Evolutionary conservation across 2,797 vertebrate genomes (phyloP), one percentile per base, ranked within the genome.

Genomic region (Notolabrus celidotus): DNA sequence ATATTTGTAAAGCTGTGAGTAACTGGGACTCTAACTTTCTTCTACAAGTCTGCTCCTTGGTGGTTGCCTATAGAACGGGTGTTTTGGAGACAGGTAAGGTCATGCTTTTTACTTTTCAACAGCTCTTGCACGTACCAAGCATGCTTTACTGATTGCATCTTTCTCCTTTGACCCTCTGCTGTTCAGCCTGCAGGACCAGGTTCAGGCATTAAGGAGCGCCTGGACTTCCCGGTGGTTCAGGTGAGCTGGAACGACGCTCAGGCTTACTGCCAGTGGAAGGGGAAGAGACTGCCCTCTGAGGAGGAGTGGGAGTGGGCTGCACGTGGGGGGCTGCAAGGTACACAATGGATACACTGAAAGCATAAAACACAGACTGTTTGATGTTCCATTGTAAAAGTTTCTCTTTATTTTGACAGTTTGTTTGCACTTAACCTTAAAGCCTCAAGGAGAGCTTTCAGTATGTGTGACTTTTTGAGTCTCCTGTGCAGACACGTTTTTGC

Each of bases 231-330:
- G 0, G 97, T 99, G 91, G 94, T 99, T 62, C 97, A 99, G 0
- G 96, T 98, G 84, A 99, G 98, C 94, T 99, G 97, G 98, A 98
- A 96, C 0, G 98, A 99, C 0, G 98, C 97, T 0, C 90, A 16
- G 67, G 94, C 94, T 0, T 99, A 95, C 86, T 99, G 97, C 54
- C 65, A 67, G 10, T 99, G 97, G 98, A 95, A 78, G 43, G 92
- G 92, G 63, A 96, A 95, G 82, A 93, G 96, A 56, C 93, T 99
- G 31, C 97, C 94, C 0, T 93, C 87, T 0, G 97, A 99, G 73
- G 96, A 96, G 58, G 97, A 99, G 86, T 99, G 98, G 97, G 98
- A 99, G 85, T 96, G 96, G 78, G 97, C 97, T 51, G 97, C 96
- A 56, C 93, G 97, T 2, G 97, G 97, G 31, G 96, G 96, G 4